Evolutionary conservation across 92 coral and sea anemone genomes (phyloP), one percentile per base, ranked within the genome.

Genomic region (Paramuricea clavata): DNA sequence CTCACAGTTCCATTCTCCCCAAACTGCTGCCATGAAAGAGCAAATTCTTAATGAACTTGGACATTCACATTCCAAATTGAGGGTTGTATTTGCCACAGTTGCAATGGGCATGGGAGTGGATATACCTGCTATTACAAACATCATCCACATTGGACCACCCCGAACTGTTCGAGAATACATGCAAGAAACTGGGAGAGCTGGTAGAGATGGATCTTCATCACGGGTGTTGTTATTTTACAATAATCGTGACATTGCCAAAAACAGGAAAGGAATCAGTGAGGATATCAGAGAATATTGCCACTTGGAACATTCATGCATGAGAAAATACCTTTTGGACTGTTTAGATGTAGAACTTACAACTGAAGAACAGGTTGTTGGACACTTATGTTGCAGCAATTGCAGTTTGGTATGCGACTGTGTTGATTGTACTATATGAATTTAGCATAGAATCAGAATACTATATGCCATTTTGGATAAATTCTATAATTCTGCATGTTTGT

Each of bases 31-130:
- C 50, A 83, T 83, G 87, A 72, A 83, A 28, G 81, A 83, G 17
- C n/a, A 28, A 39, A 72, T 83, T 69, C 76, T 83, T 23, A 28
- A 72, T 25, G 70, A 83, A 57, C 81, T 83, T 5, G 75, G 81
- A 25, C 60, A 27, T 22, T 16, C 81, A 32, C 12, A 25, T n/a
- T 31, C 70, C 44, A 71, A 71, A 33, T 27, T 50, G 13, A 30
- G 71, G 42, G 71, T 83, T 28, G 49, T 83, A 69, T 83, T 71
- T 83, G 81, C 87, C 57, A 83, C 87, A 11, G 44, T 83, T 41
- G 87, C 87, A 9, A 26, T 83, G 87, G 87, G 87, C 26, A 83
- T 83, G 87, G 87, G 87, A 21, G 81, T 83, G 35, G 80, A 83
- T 77, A 83, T 83, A 69, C 87, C 81, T 8, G 74, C 87, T 12